phyloP scores from a whole-genome alignment of 2,113 vertebrate genomes.

The Barbus barbus region DNA sequence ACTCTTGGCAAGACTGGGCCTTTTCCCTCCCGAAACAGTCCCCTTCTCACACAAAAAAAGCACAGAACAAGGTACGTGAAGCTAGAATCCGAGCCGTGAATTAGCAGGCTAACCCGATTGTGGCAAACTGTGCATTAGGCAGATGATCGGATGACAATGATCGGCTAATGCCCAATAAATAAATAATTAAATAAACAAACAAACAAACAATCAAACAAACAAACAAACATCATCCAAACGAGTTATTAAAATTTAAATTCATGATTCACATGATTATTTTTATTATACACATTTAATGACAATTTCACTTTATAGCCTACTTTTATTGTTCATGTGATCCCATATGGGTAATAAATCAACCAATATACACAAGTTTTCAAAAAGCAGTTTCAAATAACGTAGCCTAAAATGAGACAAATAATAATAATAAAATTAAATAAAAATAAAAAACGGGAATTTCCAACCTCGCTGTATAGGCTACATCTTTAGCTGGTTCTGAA shows the following conservation, averaged over 20 bases:
- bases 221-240: neutral
- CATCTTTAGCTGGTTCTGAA: neutral
- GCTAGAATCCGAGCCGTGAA: neutral
- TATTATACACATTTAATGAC: neutral
- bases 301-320: neutral
- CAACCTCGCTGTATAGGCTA: neutral
- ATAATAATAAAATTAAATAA: no score
- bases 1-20: conserved; percentile 58
- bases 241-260: no score
- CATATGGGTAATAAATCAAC: neutral
- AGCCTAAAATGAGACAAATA: neutral
- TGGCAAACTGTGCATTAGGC: neutral
- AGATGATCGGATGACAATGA: neutral
- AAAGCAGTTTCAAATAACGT: neutral
- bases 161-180: neutral
- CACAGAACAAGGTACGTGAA: neutral
- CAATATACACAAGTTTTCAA: no score
- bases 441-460: neutral
- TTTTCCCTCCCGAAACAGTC: conserved; percentile 42
- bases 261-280: neutral
- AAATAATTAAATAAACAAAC: neutral
- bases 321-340: neutral
- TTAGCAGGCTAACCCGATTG: neutral
- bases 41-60: conserved; percentile 27
- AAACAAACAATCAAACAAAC: no score